A percentile compares a stretch with the other conserved stretches of the same genome.
Conservation (phyloP, 2,113 vertebrate species). For the Rutilus rutilus region DNA sequence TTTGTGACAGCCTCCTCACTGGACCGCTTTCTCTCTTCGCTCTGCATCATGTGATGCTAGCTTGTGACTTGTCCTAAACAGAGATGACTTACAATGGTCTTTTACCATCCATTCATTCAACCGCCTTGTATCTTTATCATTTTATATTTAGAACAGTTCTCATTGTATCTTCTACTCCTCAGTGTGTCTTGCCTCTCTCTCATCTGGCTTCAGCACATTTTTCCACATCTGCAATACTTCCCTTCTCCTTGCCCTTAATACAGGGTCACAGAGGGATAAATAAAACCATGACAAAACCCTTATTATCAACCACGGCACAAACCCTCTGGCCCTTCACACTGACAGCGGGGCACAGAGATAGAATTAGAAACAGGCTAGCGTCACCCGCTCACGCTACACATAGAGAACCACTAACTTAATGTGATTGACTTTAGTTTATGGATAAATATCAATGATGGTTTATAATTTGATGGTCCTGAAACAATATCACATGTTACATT, state of each 20-base stretch:
- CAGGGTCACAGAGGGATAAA: conserved; percentile 30
- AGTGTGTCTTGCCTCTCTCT: conserved; percentile 5
- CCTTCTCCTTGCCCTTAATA: conserved; percentile 15
- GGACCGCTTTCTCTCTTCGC: background rate
- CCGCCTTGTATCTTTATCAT: background rate
- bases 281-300: conserved; percentile 28
- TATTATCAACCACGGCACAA: conserved; percentile 16
- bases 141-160: background rate
- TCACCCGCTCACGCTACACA: background rate
- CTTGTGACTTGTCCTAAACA: background rate
- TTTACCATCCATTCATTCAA: background rate
- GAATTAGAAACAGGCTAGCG: background rate
- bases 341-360: background rate
- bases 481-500: background rate
- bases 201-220: background rate
- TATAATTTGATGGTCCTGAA: background rate
- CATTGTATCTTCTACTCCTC: background rate
- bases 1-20: background rate
- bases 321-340: conserved; percentile 29
- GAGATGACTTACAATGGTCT: background rate
- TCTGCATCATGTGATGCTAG: background rate
- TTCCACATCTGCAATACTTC: background rate
- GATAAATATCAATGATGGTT: background rate
- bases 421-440: background rate
- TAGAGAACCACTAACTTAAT: background rate